These are phyloP conservation scores for Uromys caudimaculatus DNA, from an alignment of 2,797 vertebrate species.

Conservation along the genomic window DNA sequence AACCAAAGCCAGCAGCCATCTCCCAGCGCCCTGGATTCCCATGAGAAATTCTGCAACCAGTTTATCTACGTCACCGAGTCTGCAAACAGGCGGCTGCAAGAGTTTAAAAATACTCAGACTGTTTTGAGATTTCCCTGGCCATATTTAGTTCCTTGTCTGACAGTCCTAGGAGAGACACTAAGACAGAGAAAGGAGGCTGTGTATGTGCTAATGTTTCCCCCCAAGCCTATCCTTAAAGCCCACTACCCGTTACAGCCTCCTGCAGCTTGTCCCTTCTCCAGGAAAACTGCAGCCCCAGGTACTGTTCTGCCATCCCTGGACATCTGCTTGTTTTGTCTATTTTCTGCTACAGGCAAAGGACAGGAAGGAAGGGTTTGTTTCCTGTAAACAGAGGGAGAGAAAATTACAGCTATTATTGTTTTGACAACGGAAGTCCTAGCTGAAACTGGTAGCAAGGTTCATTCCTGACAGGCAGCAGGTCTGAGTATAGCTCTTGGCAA, in stretches of 20 bases:
- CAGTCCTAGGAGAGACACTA: constrained; percentile 76
- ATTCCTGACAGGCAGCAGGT: constrained; percentile 80
- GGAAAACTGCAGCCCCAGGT: constrained; percentile 17
- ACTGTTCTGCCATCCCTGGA: constrained; percentile 80
- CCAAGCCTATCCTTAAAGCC: too few species aligned
- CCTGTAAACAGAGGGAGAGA: constrained; percentile 88
- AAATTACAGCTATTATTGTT: constrained; percentile 88
- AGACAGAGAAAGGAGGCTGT: constrained; percentile 73
- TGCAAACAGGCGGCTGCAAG: constrained; percentile 78
- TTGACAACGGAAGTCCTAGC: constrained; percentile 87
- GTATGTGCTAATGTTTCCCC: background rate
- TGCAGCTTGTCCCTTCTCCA: constrained; percentile 59
- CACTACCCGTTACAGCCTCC: background rate
- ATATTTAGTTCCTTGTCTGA: constrained; percentile 87
- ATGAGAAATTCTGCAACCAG: constrained; percentile 88
- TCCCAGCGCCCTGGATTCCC: constrained; percentile 87
- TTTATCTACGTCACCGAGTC: constrained; percentile 83
- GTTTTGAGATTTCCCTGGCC: constrained; percentile 89
- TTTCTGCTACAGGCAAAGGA: constrained; percentile 85
- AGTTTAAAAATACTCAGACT: constrained; percentile 88
- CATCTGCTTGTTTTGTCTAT: constrained; percentile 83
- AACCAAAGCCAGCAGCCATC: constrained; percentile 40
- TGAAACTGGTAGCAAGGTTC: constrained; percentile 78
- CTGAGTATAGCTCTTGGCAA: constrained; percentile 48
- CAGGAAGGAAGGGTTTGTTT: constrained; percentile 89